Percentiles rank a stretch among this genome's conserved stretches.
Evolutionary conservation across 1,140 invertebrate genomes (phyloP).

Genomic region (Dinoponera quadriceps): DNA sequence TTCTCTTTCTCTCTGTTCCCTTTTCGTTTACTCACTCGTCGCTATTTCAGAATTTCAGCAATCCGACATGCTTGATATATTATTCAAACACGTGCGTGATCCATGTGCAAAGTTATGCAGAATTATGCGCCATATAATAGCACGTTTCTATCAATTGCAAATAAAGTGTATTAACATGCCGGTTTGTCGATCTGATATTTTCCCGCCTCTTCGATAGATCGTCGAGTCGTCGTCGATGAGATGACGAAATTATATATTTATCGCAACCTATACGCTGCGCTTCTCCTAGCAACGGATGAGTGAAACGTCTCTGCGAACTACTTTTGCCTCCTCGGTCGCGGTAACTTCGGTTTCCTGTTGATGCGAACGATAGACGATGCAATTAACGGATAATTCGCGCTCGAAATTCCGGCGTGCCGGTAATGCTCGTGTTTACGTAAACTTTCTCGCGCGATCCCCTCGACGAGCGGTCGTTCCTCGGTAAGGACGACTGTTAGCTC

Average conservation of each 20-base stretch:
- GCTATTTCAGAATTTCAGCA: not conserved
- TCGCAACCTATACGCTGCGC: too few relatives aligned
- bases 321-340: not conserved
- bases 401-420: conserved; percentile 16
- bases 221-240: not conserved
- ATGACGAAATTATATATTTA: not conserved
- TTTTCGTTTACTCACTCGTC: not conserved
- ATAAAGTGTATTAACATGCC: not conserved
- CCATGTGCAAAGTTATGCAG: not conserved
- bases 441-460: conserved; percentile 37
- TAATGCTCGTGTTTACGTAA: conserved; percentile 45
- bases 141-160: not conserved
- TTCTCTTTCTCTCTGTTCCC: too few relatives aligned
- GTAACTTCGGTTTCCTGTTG: conserved; percentile 26
- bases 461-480: conserved; percentile 72
- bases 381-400: conserved; percentile 47
- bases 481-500: conserved; percentile 72
- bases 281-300: too few relatives aligned
- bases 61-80: not conserved
- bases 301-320: too few relatives aligned
- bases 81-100: not conserved
- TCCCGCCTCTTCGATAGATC: not conserved
- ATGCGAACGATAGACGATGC: conserved; percentile 22
- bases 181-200: not conserved
- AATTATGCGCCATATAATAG: not conserved